Conservation (phyloP, 2,888 invertebrate species). For the Malthinus seriepunctatus region DNA sequence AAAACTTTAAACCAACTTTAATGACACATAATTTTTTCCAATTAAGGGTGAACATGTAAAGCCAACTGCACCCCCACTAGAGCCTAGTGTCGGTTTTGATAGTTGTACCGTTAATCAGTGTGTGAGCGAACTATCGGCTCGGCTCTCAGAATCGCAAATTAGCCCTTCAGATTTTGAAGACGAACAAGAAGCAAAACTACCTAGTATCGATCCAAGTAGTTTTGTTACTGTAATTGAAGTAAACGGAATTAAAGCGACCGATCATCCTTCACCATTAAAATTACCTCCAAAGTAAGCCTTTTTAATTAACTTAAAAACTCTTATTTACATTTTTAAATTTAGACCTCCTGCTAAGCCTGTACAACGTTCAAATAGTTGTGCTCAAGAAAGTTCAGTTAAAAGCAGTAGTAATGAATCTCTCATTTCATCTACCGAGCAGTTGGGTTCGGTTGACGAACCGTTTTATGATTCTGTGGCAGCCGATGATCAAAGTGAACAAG, state of each 20-base stretch:
- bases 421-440: constrained; percentile 61
- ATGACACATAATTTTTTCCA: background rate
- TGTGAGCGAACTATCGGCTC: constrained; percentile 68
- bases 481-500: constrained; percentile 55
- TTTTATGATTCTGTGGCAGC: constrained; percentile 74
- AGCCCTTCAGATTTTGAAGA: constrained; percentile 4
- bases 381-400: constrained; percentile 43
- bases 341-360: constrained; percentile 51
- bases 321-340: constrained; percentile 7
- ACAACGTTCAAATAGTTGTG: constrained; percentile 35
- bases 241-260: constrained; percentile 69
- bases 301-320: background rate
- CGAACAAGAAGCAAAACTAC: constrained; percentile 7
- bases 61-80: constrained; percentile 38
- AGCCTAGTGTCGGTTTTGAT: constrained; percentile 43
- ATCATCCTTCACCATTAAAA: constrained; percentile 19
- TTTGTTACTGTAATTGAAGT: constrained; percentile 90
- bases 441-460: constrained; percentile 66
- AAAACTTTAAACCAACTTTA: background rate
- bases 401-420: constrained; percentile 50
- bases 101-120: constrained; percentile 64
- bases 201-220: constrained; percentile 60
- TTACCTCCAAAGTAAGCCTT: constrained; percentile 26
- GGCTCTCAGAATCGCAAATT: constrained; percentile 30
- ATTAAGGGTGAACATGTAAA: constrained; percentile 12